Evolutionary conservation across 2,797 vertebrate genomes (phyloP), one percentile per base, ranked within the genome.

Genomic region (Antrozous pallidus): DNA sequence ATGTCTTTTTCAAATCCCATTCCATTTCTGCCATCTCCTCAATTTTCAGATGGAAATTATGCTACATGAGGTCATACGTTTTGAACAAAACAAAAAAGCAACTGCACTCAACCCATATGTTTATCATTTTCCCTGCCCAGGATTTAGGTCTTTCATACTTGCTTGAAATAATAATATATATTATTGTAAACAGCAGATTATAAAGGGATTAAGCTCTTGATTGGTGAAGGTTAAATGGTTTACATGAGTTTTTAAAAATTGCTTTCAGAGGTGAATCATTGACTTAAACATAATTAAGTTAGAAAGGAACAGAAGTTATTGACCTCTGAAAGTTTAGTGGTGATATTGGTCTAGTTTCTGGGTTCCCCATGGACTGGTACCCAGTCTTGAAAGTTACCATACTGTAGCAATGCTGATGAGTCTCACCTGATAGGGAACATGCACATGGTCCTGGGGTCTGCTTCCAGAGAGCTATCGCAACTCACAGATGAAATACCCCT

Each of bases 111-210:
- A 89, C 1, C 26, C 2, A 20, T 94, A 86, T 31, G 45, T 88
- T 45, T 42, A 80, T 4, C 13, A 47, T 69, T 49, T 54, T 70
- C 11, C 18, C 11, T 13, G 4, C 3, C 51, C 83, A 8, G 33
- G 86, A 85, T 56, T 86, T 78, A 95, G 80, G 70, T 93, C n/a
- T 70, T 96, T 95, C n/a, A 36, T 38, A 75, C 58, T 36, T 86
- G n/a, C 26, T 94, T 79, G 54, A 96, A 94, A 94, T 94, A 91
- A 58, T 93, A 88, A 58, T 93, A 18, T 70, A 24, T n/a, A 63
- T 69, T 89, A 80, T 40, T 88, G 3, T 77, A 96, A 95, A 91
- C 3, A 80, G 5, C 10, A 84, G 85, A 92, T 91, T 88, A 26
- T 84, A 85, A 91, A 74, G 28, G 81, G 81, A 91, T 90, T 93